phyloP scores from a whole-genome alignment of 2,113 vertebrate species.

The Mirza zaza region DNA sequence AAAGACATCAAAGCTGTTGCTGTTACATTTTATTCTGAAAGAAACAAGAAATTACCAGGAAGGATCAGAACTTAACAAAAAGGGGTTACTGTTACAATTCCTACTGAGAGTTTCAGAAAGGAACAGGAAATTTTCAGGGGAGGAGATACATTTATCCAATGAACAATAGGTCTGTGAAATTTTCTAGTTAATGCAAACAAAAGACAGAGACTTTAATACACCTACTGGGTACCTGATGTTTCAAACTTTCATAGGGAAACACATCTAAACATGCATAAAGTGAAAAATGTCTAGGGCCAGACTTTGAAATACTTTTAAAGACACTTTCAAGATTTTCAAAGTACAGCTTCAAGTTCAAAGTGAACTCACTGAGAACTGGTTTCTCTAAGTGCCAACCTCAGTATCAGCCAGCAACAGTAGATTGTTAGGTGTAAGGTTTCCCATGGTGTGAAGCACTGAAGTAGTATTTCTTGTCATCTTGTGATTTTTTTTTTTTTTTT shows the following conservation, averaged over 20 bases:
- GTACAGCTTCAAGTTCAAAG: constrained; percentile 31
- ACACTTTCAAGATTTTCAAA: constrained; percentile 49
- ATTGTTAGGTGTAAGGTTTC: neutral
- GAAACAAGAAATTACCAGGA: constrained; percentile 71
- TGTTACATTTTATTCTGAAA: constrained; percentile 55
- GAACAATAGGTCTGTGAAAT: constrained; percentile 20
- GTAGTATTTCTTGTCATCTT: neutral
- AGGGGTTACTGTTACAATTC: constrained; percentile 56
- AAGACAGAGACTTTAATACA: constrained; percentile 47
- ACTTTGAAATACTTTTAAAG: constrained; percentile 53
- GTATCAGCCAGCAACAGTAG: neutral
- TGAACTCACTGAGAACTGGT: neutral
- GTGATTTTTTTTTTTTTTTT: neutral
- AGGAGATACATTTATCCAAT: constrained; percentile 50
- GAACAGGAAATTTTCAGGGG: constrained; percentile 51
- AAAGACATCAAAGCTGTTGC: constrained; percentile 80
- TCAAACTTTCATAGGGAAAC: constrained; percentile 43
- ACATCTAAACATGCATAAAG: constrained; percentile 21
- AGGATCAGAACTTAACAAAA: constrained; percentile 70
- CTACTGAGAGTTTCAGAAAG: constrained; percentile 35
- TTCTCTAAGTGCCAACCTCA: neutral
- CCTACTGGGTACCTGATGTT: neutral
- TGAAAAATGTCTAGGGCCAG: neutral
- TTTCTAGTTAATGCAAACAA: constrained; percentile 53
- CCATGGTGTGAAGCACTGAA: neutral